phyloP scores from a whole-genome alignment of 2,797 vertebrate species.

The Microctenopoma stevenorrisi region DNA sequence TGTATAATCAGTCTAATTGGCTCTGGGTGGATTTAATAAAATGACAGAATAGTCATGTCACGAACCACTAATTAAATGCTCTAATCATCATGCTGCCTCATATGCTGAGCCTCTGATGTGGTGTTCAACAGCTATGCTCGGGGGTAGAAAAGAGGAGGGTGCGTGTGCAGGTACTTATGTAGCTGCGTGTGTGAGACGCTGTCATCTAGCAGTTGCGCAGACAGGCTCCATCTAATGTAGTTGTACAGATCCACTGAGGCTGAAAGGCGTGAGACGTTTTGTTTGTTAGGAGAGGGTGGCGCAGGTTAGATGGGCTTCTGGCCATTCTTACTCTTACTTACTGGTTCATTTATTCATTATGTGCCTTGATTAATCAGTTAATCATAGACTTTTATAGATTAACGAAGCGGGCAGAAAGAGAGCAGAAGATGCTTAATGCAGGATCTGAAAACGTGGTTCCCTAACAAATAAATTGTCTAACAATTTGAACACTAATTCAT shows the following conservation, averaged over 20 bases:
- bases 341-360: neutral
- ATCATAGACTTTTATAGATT: neutral
- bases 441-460: no score
- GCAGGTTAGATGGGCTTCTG: slow-evolving; percentile 5
- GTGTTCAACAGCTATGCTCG: slow-evolving; percentile 42
- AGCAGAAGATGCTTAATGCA: no score
- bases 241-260: slow-evolving; percentile 24
- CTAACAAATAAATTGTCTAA: no score
- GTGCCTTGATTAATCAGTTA: neutral
- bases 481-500: no score
- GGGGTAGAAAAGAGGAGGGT: slow-evolving; percentile 20
- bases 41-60: slow-evolving; percentile 61
- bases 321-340: slow-evolving; percentile 1
- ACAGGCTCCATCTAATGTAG: slow-evolving; percentile 37
- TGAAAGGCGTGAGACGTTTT: slow-evolving; percentile 18
- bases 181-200: slow-evolving; percentile 14
- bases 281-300: slow-evolving; percentile 11
- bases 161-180: slow-evolving; percentile 14
- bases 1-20: slow-evolving; percentile 65
- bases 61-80: slow-evolving; percentile 65
- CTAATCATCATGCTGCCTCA: slow-evolving; percentile 62
- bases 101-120: slow-evolving; percentile 50
- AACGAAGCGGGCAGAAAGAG: no score
- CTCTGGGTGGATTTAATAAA: slow-evolving; percentile 60
- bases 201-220: slow-evolving; percentile 60